Percentiles rank a stretch among this genome's conserved stretches.
These are phyloP conservation scores for Sclerodermus sp. DNA, from an alignment of 2,888 invertebrate genomes.

Conservation along the genomic window DNA sequence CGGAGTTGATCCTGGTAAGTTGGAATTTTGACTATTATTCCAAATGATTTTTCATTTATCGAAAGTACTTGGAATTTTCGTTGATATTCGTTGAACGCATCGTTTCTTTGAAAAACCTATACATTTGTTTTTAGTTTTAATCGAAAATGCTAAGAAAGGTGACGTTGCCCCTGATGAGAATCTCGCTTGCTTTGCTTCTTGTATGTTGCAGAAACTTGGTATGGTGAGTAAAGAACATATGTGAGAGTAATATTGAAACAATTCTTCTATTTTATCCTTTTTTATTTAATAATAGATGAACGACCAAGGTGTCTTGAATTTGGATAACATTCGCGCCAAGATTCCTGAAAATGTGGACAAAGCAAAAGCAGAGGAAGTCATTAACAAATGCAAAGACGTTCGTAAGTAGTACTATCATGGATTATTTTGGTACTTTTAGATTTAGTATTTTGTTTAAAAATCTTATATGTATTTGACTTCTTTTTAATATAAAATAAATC, in stretches of 20 bases:
- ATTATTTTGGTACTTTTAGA: too few relatives aligned
- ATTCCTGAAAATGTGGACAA: constrained; percentile 25
- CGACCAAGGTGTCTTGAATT: constrained; percentile 35
- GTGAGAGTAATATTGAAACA: not conserved
- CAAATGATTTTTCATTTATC: not conserved
- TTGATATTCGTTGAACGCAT: not conserved
- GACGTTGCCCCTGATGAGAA: constrained; percentile 27
- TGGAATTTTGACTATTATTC: not conserved
- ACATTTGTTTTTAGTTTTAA: constrained; percentile 22
- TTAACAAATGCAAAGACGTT: constrained; percentile 30
- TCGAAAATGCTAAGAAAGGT: constrained; percentile 32
- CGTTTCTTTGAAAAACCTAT: not conserved
- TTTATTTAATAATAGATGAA: constrained; percentile 28
- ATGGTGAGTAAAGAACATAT: constrained; percentile 31
- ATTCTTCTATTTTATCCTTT: not conserved
- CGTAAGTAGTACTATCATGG: constrained; percentile 25
- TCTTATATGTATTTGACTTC: too few relatives aligned
- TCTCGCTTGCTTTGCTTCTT: constrained; percentile 36
- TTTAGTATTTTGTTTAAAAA: too few relatives aligned
- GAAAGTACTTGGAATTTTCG: too few relatives aligned
- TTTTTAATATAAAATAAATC: too few relatives aligned
- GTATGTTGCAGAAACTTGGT: constrained; percentile 38
- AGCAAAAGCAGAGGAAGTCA: constrained; percentile 30
- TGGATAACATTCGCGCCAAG: constrained; percentile 30
- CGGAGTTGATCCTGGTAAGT: constrained; percentile 31